Conservation (phyloP, 2,888 invertebrate species). For the Dynastes maya region DNA sequence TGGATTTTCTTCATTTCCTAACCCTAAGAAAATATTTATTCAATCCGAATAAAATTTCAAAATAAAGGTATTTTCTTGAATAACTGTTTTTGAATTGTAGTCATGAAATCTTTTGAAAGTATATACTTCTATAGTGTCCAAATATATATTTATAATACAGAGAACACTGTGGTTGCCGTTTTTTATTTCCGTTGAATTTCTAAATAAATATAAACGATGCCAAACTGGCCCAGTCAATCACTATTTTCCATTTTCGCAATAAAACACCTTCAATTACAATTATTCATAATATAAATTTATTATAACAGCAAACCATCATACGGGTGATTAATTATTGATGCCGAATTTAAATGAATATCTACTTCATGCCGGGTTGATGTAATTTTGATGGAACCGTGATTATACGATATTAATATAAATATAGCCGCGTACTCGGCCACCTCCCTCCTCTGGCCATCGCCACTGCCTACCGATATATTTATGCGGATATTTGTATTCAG, state of each 20-base stretch:
- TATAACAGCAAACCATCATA: constrained; percentile 21
- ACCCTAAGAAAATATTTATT: too few relatives aligned
- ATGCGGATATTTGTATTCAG: constrained; percentile 54
- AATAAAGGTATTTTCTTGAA: too few relatives aligned
- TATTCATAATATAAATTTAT: constrained; percentile 29
- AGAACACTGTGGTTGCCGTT: too few relatives aligned
- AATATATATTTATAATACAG: too few relatives aligned
- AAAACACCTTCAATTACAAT: constrained; percentile 19
- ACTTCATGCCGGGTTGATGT: constrained; percentile 21
- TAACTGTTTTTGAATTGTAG: too few relatives aligned
- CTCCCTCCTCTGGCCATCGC: neutral
- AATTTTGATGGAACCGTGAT: constrained; percentile 40
- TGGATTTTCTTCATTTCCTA: too few relatives aligned
- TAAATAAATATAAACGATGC: too few relatives aligned
- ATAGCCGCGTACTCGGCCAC: constrained; percentile 14
- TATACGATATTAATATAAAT: constrained; percentile 43
- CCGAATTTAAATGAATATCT: constrained; percentile 20
- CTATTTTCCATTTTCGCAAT: neutral
- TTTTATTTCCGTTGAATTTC: too few relatives aligned
- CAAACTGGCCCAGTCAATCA: too few relatives aligned
- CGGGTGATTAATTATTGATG: constrained; percentile 29
- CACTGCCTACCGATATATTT: constrained; percentile 47
- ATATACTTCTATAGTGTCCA: too few relatives aligned
- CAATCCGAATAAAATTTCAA: too few relatives aligned
- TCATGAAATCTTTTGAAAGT: too few relatives aligned